Conservation (phyloP, 2,888 invertebrate genomes). For the Habrosyne pyritoides region DNA sequence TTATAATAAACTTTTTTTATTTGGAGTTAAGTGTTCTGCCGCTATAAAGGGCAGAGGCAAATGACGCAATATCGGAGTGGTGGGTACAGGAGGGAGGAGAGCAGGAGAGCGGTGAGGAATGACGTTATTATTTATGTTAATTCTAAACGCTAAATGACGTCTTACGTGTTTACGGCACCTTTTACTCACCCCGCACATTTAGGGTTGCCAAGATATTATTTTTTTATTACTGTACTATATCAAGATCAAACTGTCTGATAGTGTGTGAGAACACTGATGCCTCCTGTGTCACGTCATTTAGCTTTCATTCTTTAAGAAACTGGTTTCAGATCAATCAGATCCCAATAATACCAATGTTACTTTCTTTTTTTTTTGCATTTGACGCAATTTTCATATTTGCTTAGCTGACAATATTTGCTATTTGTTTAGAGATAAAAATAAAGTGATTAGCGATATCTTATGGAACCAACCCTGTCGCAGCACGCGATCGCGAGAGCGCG, state of each 20-base stretch:
- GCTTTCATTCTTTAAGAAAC: too few relatives aligned
- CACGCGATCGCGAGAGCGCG: conserved; percentile 18
- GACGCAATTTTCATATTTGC: background rate
- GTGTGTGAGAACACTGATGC: background rate
- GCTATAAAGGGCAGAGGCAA: conserved; percentile 71
- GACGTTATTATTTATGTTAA: conserved; percentile 84
- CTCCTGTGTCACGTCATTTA: background rate
- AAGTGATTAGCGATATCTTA: background rate
- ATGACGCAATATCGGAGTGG: conserved; percentile 67
- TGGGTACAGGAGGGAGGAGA: conserved; percentile 37
- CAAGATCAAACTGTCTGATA: background rate
- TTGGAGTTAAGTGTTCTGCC: conserved; percentile 71
- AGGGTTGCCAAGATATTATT: conserved; percentile 37
- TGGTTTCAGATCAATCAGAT: too few relatives aligned
- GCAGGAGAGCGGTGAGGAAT: conserved; percentile 56
- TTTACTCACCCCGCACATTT: conserved; percentile 38
- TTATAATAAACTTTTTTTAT: conserved; percentile 77
- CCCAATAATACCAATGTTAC: too few relatives aligned
- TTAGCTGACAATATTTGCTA: background rate
- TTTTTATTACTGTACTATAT: conserved; percentile 12
- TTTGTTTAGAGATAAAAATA: background rate
- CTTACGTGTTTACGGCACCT: conserved; percentile 73
- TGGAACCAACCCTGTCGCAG: background rate
- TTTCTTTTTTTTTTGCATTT: too few relatives aligned
- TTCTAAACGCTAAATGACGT: conserved; percentile 77